These are phyloP conservation scores for Noctilio leporinus DNA, from an alignment of 2,113 vertebrate species.

Conservation along the genomic window DNA sequence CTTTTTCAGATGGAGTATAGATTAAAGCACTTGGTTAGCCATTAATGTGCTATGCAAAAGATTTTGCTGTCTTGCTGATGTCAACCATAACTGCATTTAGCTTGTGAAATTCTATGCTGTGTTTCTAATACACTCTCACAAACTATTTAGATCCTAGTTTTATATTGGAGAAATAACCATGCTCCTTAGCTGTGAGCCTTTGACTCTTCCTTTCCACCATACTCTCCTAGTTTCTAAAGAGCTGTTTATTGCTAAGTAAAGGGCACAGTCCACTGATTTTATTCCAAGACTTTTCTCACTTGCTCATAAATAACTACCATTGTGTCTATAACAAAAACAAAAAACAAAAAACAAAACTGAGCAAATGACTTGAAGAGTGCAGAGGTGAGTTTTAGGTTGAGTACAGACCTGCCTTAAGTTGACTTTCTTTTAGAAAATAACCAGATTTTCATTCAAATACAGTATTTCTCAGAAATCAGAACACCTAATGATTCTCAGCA, in stretches of 20 bases:
- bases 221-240: not conserved
- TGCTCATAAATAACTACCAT: not conserved
- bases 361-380: not conserved
- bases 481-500: not conserved
- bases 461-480: not conserved
- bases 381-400: not conserved
- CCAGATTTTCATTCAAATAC: slow-evolving; percentile 6
- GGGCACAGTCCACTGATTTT: not conserved
- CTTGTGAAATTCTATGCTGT: not conserved
- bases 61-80: not conserved
- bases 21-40: not conserved
- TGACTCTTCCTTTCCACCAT: not conserved
- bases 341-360: too few species aligned
- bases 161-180: not conserved
- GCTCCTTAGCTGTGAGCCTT: not conserved
- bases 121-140: not conserved
- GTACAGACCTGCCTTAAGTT: not conserved
- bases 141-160: not conserved
- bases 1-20: not conserved
- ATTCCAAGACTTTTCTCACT: not conserved
- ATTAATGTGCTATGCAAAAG: not conserved
- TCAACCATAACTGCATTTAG: not conserved
- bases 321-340: not conserved
- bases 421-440: not conserved
- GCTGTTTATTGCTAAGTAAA: not conserved